Evolutionary conservation across 1,140 invertebrate genomes (phyloP).

Genomic region (Hyles vespertilio): DNA sequence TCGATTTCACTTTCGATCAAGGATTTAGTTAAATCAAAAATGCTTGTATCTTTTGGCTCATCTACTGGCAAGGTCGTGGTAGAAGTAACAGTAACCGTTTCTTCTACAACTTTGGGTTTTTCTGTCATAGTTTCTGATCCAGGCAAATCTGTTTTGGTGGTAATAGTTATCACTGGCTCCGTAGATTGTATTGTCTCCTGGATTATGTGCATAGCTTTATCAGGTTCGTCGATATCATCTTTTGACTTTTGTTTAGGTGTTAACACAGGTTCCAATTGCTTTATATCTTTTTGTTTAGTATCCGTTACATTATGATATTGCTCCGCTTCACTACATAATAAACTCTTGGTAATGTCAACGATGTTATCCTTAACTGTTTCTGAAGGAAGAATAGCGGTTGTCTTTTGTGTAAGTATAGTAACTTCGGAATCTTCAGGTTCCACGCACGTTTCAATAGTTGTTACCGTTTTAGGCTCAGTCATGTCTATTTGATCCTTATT

Average conservation of each 20-base stretch:
- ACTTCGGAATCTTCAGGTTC: no score
- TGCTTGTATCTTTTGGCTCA: conserved; percentile 11
- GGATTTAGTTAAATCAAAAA: conserved; percentile 21
- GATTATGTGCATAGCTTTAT: conserved; percentile 12
- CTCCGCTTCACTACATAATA: neutral
- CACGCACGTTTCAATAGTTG: no score
- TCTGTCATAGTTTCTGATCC: neutral
- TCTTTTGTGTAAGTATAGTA: no score
- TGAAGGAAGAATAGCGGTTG: neutral
- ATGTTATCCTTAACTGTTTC: neutral
- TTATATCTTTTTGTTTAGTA: neutral
- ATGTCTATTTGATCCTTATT: neutral
- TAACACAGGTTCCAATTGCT: neutral
- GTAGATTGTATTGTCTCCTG: conserved; percentile 15
- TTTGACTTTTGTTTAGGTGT: conserved; percentile 2
- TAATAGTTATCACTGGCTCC: conserved; percentile 7
- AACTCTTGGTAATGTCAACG: neutral
- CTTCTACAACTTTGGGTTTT: neutral
- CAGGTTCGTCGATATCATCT: neutral
- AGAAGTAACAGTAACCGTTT: no score
- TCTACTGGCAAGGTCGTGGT: no score
- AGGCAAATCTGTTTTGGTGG: conserved; percentile 1
- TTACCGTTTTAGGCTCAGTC: no score
- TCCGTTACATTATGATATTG: neutral
- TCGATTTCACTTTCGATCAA: conserved; percentile 24